These are phyloP conservation scores for Drosophila recens DNA, from an alignment of 2,888 invertebrate genomes.

Conservation along the genomic window DNA sequence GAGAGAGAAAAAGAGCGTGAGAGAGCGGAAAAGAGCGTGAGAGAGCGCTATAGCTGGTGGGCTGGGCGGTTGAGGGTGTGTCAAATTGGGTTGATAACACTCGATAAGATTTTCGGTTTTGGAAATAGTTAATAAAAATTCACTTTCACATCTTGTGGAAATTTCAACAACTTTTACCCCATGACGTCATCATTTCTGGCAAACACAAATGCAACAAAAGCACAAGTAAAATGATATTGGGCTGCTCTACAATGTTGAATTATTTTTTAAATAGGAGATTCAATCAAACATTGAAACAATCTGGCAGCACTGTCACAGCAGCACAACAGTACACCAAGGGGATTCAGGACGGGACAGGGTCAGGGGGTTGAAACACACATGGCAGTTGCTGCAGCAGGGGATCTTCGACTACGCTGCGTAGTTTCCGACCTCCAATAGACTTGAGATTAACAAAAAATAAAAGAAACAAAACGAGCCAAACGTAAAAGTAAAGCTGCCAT, in stretches of 20 bases:
- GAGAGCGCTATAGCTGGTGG: conserved; percentile 22
- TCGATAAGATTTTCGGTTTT: conserved; percentile 18
- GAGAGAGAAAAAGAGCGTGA: conserved; percentile 23
- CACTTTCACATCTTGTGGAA: conserved; percentile 22
- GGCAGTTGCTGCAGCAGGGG: conserved; percentile 23
- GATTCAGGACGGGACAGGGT: not conserved
- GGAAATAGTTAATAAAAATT: conserved; percentile 7
- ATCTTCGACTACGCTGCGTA: conserved; percentile 33
- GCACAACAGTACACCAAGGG: not conserved
- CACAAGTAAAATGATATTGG: not conserved
- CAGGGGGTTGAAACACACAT: conserved; percentile 21
- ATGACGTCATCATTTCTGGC: conserved; percentile 24
- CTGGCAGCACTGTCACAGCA: conserved; percentile 34
- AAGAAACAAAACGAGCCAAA: conserved; percentile 11
- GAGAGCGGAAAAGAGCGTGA: not conserved
- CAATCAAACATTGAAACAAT: conserved; percentile 6
- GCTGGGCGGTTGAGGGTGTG: conserved; percentile 37
- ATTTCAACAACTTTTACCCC: conserved; percentile 11
- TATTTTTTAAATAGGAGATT: not conserved
- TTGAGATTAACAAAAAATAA: conserved; percentile 16
- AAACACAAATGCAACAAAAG: conserved; percentile 18
- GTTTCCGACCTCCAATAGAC: not conserved
- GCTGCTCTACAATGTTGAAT: not conserved
- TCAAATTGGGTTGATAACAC: conserved; percentile 27
- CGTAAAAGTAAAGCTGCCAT: conserved; percentile 39